Conservation (phyloP, 2,888 invertebrate genomes). For the Petrophora chlorosata region DNA sequence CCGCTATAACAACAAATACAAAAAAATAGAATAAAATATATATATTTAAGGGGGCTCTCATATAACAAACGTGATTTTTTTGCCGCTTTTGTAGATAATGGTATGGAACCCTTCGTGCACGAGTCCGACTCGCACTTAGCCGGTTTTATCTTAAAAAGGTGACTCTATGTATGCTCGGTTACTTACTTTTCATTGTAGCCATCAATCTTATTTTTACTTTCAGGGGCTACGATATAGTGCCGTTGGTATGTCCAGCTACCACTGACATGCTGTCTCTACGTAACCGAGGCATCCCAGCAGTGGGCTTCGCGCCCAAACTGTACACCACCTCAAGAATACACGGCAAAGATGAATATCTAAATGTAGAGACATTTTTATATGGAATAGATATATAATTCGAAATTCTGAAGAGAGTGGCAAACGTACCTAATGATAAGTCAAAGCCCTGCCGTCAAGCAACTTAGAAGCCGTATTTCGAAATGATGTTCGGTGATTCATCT, state of each 20-base stretch:
- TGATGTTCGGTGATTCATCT: too few species aligned
- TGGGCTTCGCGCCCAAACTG: constrained; percentile 60
- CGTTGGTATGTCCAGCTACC: constrained; percentile 57
- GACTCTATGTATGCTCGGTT: too few species aligned
- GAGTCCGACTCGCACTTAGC: too few species aligned
- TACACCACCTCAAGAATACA: constrained; percentile 52
- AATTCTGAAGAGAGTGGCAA: constrained; percentile 44
- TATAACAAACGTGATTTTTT: too few species aligned
- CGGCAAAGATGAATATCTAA: constrained; percentile 57
- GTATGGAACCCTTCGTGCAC: too few species aligned
- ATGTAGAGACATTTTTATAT: constrained; percentile 50
- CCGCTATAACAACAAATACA: too few species aligned
- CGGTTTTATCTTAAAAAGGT: too few species aligned
- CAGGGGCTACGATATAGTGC: constrained; percentile 53
- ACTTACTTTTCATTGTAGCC: background rate
- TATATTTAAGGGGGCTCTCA: too few species aligned
- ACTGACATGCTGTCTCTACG: constrained; percentile 59
- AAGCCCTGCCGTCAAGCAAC: background rate
- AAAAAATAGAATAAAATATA: too few species aligned
- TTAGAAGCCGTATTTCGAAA: too few species aligned
- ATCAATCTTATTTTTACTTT: constrained; percentile 19
- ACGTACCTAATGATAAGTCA: constrained; percentile 23
- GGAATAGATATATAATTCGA: constrained; percentile 61
- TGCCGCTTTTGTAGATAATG: too few species aligned
- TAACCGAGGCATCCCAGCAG: constrained; percentile 57